phyloP scores from a whole-genome alignment of 2,113 vertebrate species.

The Perca flavescens region DNA sequence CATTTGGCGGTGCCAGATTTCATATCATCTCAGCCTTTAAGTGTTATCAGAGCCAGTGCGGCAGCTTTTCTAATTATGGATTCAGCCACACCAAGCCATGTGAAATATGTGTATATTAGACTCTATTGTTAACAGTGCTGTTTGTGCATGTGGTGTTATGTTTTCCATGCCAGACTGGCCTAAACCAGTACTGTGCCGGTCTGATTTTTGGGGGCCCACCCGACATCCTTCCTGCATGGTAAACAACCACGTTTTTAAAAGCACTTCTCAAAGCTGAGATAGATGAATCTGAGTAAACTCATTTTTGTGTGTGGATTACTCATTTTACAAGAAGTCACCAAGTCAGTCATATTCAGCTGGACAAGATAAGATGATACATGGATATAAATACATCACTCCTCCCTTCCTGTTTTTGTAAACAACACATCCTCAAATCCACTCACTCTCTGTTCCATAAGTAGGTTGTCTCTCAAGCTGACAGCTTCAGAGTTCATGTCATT shows the following conservation, averaged over 20 bases:
- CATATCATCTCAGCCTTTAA: neutral
- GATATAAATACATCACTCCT: neutral
- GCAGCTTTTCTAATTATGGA: neutral
- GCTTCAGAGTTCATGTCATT: neutral
- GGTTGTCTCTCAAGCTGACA: neutral
- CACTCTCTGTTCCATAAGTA: neutral
- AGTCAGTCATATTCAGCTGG: neutral
- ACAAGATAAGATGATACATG: neutral
- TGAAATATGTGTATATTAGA: neutral
- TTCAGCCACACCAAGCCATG: neutral
- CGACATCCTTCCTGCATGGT: conserved; percentile 13
- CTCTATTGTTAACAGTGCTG: neutral
- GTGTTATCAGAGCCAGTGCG: neutral
- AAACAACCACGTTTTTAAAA: neutral
- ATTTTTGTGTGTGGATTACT: too few species aligned
- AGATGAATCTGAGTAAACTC: too few species aligned
- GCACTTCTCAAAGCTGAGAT: neutral
- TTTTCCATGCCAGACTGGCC: neutral
- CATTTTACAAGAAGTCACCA: neutral
- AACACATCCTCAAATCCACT: too few species aligned
- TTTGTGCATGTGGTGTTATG: neutral
- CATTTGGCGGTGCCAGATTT: neutral
- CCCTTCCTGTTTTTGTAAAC: neutral
- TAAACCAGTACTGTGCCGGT: neutral
- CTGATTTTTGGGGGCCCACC: neutral